These are phyloP conservation scores for Microtus montanus DNA, from an alignment of 2,113 vertebrate species.

Conservation along the genomic window DNA sequence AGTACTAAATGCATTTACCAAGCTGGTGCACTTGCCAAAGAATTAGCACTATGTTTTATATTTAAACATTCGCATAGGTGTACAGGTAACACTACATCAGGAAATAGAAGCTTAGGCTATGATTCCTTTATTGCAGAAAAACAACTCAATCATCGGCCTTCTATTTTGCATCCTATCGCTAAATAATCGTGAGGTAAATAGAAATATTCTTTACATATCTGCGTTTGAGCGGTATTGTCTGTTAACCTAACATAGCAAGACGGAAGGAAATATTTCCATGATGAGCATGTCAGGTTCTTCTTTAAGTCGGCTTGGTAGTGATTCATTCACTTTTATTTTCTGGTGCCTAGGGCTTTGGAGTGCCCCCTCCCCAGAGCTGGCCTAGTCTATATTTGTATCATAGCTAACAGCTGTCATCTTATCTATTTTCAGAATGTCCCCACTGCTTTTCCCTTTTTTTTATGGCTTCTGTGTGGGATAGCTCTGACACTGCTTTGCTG, in stretches of 20 bases:
- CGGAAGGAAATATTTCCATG: background rate
- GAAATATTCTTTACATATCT: background rate
- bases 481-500: constrained; percentile 1
- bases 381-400: constrained; percentile 13
- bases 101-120: background rate
- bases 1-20: background rate
- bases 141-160: background rate
- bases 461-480: background rate
- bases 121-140: background rate
- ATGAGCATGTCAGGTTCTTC: background rate
- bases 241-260: background rate
- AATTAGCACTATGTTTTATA: constrained; percentile 17
- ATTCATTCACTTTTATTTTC: constrained; percentile 22
- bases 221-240: background rate
- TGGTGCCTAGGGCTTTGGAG: background rate
- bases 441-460: background rate
- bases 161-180: background rate
- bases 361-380: background rate
- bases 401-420: constrained; percentile 28
- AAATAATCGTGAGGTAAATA: background rate
- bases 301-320: background rate
- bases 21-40: background rate
- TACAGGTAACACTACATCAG: background rate
- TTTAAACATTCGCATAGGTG: background rate
- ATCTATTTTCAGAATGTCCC: background rate